phyloP scores from a whole-genome alignment of 2,888 invertebrate genomes.

The Orthonevra nobilis region DNA sequence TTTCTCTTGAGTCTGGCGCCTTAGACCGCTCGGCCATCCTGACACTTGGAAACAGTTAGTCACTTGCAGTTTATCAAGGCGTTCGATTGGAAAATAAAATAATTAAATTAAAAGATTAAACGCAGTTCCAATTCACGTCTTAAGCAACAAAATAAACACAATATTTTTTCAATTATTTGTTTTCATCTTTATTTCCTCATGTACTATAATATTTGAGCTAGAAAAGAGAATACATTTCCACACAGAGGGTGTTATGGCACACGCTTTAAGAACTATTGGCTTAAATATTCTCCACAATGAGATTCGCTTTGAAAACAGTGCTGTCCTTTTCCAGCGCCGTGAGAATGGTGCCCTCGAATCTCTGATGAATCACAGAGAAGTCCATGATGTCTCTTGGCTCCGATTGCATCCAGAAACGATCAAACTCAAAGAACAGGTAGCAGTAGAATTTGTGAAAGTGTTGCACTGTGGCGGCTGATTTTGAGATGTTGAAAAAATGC shows the following conservation, averaged over 20 bases:
- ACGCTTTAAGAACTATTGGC: neutral
- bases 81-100: neutral
- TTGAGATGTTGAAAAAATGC: conserved; percentile 92
- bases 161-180: neutral
- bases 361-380: conserved; percentile 92
- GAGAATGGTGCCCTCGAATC: conserved; percentile 89
- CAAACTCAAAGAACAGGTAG: conserved; percentile 96
- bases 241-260: conserved; percentile 33
- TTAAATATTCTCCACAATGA: conserved; percentile 87
- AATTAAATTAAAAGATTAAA: neutral
- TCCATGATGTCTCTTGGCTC: conserved; percentile 98
- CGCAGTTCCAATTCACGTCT: too few species aligned
- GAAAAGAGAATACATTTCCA: conserved; percentile 6
- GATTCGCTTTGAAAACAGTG: conserved; percentile 89
- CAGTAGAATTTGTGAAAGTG: conserved; percentile 97
- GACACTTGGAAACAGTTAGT: conserved; percentile 32
- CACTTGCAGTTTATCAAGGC: neutral
- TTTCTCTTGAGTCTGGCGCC: conserved; percentile 75
- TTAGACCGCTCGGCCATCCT: conserved; percentile 75
- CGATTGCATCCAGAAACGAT: conserved; percentile 95
- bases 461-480: conserved; percentile 84
- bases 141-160: neutral
- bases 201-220: conserved; percentile 13
- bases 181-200: conserved; percentile 5
- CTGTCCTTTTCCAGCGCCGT: conserved; percentile 85